A percentile compares a stretch with the other conserved stretches of the same genome.
These are phyloP conservation scores for Apantesis nais DNA, from an alignment of 2,888 invertebrate genomes.

Conservation along the genomic window DNA sequence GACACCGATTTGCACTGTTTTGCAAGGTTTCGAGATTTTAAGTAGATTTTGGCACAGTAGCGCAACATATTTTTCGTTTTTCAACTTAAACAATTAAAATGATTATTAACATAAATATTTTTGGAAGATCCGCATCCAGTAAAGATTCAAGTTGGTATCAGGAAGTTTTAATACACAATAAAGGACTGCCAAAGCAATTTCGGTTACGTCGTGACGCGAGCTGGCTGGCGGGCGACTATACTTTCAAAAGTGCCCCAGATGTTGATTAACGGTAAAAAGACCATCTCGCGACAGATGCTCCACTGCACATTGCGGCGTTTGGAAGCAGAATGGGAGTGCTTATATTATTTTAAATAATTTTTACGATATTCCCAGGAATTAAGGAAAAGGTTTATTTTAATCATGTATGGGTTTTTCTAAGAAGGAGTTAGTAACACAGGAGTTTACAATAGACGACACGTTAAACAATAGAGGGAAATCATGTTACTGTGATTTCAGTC, in stretches of 20 bases:
- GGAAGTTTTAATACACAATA: conserved; percentile 58
- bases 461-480: background rate
- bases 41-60: conserved; percentile 20
- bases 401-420: conserved; percentile 14
- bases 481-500: too few species aligned
- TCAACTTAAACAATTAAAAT: conserved; percentile 4
- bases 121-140: background rate
- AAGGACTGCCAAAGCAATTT: conserved; percentile 73
- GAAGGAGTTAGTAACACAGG: conserved; percentile 4
- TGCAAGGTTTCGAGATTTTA: conserved; percentile 36
- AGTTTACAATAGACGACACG: too few species aligned
- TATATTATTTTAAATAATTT: conserved; percentile 26
- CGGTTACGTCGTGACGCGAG: conserved; percentile 55
- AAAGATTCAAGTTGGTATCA: conserved; percentile 44
- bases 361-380: conserved; percentile 10
- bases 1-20: conserved; percentile 49
- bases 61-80: conserved; percentile 19
- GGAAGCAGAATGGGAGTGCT: conserved; percentile 47
- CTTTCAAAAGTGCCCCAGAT: conserved; percentile 85
- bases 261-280: conserved; percentile 78
- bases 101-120: background rate
- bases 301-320: conserved; percentile 58
- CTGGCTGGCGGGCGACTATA: conserved; percentile 57
- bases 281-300: conserved; percentile 77
- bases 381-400: conserved; percentile 14